Conservation (phyloP, 2,113 vertebrate genomes). For the Talpa occidentalis region DNA sequence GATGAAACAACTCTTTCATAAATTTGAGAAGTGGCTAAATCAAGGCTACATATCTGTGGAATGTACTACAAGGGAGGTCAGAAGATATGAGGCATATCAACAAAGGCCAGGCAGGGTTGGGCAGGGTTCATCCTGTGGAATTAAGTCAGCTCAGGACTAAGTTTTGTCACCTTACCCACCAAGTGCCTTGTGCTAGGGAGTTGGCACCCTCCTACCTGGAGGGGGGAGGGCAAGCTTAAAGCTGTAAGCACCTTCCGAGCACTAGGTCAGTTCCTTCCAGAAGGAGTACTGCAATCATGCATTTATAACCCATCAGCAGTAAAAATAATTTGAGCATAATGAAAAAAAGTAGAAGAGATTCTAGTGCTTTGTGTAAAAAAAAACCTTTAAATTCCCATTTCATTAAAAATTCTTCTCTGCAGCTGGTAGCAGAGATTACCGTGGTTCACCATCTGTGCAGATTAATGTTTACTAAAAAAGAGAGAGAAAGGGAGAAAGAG, state of each 20-base stretch:
- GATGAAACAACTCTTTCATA: not conserved
- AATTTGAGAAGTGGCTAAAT: not conserved
- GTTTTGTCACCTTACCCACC: not conserved
- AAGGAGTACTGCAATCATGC: not conserved
- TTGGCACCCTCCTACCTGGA: not conserved
- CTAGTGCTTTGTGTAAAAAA: constrained; percentile 83
- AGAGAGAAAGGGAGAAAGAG: constrained; percentile 73
- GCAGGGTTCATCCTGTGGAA: not conserved
- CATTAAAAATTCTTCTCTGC: constrained; percentile 89
- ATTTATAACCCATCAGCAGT: constrained; percentile 76
- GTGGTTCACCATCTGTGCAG: constrained; percentile 89
- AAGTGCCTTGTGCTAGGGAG: not conserved
- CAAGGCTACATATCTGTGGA: not conserved
- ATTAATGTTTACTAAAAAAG: constrained; percentile 89
- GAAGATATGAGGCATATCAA: not conserved
- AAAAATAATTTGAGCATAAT: constrained; percentile 82
- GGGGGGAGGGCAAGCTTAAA: not conserved
- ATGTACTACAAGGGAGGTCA: not conserved
- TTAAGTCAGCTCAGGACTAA: not conserved
- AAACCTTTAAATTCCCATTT: constrained; percentile 90
- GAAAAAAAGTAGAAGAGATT: constrained; percentile 82
- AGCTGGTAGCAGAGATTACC: constrained; percentile 90
- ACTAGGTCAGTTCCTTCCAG: constrained; percentile 41
- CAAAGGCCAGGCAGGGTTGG: not conserved
- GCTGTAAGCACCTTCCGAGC: not conserved